Evolutionary conservation across 2,797 vertebrate species (phyloP).

Genomic region (Sebastes minor): DNA sequence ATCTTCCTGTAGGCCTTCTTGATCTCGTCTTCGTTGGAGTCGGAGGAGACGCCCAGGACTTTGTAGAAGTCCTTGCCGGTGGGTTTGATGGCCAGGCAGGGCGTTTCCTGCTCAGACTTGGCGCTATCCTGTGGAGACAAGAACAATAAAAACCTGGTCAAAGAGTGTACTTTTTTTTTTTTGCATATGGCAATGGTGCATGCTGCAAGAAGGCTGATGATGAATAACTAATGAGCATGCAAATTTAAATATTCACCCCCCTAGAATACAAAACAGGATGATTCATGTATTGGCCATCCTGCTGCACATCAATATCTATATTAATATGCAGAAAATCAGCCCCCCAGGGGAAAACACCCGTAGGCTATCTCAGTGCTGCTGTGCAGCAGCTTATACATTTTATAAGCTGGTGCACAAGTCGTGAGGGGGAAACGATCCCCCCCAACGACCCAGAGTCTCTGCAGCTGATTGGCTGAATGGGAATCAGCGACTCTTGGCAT

Average conservation of each 20-base stretch:
- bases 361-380: slow-evolving; percentile 5
- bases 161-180: background rate
- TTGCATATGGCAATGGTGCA: background rate
- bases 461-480: slow-evolving; percentile 64
- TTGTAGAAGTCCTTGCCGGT: slow-evolving; percentile 96
- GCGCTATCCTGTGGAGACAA: slow-evolving; percentile 72
- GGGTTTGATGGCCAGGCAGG: slow-evolving; percentile 80
- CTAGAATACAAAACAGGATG: background rate
- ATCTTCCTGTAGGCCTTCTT: slow-evolving; percentile 96
- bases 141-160: background rate
- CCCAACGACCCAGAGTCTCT: slow-evolving; percentile 52
- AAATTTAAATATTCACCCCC: background rate
- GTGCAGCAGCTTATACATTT: slow-evolving; percentile 12
- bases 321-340: slow-evolving; percentile 19
- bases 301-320: slow-evolving; percentile 5
- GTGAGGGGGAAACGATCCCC: slow-evolving; percentile 14
- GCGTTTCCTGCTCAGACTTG: slow-evolving; percentile 76
- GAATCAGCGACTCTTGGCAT: slow-evolving; percentile 10
- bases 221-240: background rate
- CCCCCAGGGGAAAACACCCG: accelerated
- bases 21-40: slow-evolving; percentile 95
- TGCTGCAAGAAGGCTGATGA: background rate
- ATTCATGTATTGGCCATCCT: background rate
- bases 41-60: slow-evolving; percentile 88
- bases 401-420: slow-evolving; percentile 35